Percentiles rank a stretch among this genome's conserved stretches.
Conservation (phyloP, 1,140 invertebrate genomes). For the Dryas iulia region DNA sequence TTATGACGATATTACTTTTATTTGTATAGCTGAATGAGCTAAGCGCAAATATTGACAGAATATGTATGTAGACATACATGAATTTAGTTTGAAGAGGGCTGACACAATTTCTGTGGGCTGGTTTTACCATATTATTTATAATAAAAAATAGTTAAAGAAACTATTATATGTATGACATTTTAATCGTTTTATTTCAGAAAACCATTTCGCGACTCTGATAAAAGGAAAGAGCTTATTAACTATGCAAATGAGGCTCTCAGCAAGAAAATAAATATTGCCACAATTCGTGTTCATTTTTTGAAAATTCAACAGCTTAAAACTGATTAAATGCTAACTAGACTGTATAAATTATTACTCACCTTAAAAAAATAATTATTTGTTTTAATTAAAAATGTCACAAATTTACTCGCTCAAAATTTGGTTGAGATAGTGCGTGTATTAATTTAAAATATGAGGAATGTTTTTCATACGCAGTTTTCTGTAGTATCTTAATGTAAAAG, state of each 20-base stretch:
- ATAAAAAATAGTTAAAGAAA: not conserved
- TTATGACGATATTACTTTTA: slow-evolving; percentile 7
- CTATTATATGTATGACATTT: not conserved
- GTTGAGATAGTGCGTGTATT: too few relatives aligned
- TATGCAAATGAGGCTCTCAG: not conserved
- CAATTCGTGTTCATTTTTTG: not conserved
- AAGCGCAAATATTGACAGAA: slow-evolving; percentile 10
- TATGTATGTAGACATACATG: not conserved
- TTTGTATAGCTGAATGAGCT: slow-evolving; percentile 8
- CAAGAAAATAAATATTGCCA: not conserved
- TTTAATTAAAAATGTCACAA: too few relatives aligned
- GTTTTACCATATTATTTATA: not conserved
- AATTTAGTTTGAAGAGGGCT: not conserved
- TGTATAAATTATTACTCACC: not conserved
- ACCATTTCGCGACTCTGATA: not conserved
- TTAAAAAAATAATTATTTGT: not conserved
- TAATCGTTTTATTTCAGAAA: not conserved
- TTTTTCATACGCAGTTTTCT: too few relatives aligned
- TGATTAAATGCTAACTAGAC: not conserved
- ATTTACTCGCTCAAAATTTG: too few relatives aligned
- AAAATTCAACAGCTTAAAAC: not conserved
- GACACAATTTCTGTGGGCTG: not conserved
- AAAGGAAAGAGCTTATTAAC: not conserved
- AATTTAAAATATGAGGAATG: too few relatives aligned
- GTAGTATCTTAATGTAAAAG: too few relatives aligned